Percentiles rank a stretch among this genome's conserved stretches.
Conservation (phyloP, 2,888 invertebrate genomes). For the Nineta flava region DNA sequence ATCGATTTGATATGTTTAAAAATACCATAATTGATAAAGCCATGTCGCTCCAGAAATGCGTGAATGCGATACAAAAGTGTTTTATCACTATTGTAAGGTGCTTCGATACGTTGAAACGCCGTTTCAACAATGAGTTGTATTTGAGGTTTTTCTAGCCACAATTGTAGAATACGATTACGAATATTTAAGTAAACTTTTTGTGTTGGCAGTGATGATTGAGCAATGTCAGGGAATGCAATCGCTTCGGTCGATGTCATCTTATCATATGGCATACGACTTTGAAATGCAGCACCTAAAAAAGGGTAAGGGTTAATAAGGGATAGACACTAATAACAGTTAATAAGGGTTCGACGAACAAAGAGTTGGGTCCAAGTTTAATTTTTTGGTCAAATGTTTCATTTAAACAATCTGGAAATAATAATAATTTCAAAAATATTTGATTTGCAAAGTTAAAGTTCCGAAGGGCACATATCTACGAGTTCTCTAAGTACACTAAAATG, state of each 20-base stretch:
- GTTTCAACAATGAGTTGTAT: constrained; percentile 73
- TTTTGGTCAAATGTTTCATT: too few relatives aligned
- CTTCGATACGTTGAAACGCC: constrained; percentile 65
- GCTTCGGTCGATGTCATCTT: constrained; percentile 90
- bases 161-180: constrained; percentile 75
- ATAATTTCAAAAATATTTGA: too few relatives aligned
- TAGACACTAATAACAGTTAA: too few relatives aligned
- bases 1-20: constrained; percentile 72
- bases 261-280: constrained; percentile 85
- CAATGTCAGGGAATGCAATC: constrained; percentile 83
- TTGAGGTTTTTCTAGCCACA: constrained; percentile 94
- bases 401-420: too few relatives aligned
- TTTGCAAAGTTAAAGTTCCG: too few relatives aligned
- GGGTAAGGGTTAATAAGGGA: too few relatives aligned
- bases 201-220: constrained; percentile 63
- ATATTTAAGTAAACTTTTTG: constrained; percentile 83
- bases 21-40: constrained; percentile 94
- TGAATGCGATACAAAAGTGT: constrained; percentile 70
- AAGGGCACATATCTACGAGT: too few relatives aligned
- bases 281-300: constrained; percentile 89
- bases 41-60: constrained; percentile 86
- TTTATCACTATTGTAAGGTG: constrained; percentile 87
- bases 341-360: too few relatives aligned
- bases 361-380: too few relatives aligned
- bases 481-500: too few relatives aligned